These are phyloP conservation scores for Pelecanoides urinatrix DNA, from an alignment of 2,113 vertebrate species.

Conservation along the genomic window DNA sequence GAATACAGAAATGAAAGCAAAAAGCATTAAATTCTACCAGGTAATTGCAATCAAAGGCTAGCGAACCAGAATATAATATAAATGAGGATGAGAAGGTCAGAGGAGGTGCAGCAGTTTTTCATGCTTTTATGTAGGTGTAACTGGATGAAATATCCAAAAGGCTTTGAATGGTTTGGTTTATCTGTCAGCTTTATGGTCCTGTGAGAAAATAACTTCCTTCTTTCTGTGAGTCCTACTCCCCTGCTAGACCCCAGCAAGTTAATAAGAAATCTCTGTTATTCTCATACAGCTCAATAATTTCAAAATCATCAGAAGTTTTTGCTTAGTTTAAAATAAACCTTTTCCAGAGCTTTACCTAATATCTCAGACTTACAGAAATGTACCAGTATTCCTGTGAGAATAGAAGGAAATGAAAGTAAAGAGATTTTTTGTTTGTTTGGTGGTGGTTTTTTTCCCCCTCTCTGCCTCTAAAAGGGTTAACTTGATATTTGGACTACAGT, in stretches of 20 bases:
- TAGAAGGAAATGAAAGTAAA: not conserved
- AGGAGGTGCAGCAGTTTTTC: not conserved
- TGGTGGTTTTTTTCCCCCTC: fast-evolving
- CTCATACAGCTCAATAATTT: not conserved
- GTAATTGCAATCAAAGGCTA: not conserved
- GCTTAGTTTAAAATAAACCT: not conserved
- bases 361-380: not conserved
- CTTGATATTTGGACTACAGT: not conserved
- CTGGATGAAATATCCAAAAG: not conserved
- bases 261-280: not conserved
- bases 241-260: not conserved
- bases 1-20: not conserved
- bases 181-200: not conserved
- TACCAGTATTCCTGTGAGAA: not conserved
- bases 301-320: not conserved
- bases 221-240: not conserved
- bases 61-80: not conserved
- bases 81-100: not conserved
- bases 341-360: not conserved
- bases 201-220: not conserved
- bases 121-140: not conserved
- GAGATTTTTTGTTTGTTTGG: not conserved
- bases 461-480: not conserved
- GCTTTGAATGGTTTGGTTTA: not conserved
- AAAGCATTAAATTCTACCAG: not conserved